Base-by-base conservation (phyloP, 2,888 invertebrate genomes). In the Rhagonycha lutea region DNA sequence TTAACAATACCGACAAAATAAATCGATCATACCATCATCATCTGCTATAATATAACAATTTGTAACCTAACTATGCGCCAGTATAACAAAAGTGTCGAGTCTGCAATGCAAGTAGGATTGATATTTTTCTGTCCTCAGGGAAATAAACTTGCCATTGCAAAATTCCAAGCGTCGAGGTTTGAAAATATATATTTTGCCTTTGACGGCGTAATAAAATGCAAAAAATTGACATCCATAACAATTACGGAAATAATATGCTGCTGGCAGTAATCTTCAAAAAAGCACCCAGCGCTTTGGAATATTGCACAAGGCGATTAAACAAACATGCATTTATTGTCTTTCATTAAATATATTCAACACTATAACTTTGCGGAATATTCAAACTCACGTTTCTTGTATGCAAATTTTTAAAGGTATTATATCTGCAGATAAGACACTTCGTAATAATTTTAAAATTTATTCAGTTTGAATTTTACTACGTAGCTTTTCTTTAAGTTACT, bases 141-240 rank as follows among this genome's bases (percentile, higher is more conserved):
- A 80, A 81, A 81, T 81, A 81, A 81, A 80, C 79, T 76, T 69
- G 69, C 79, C 78, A 78, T 81, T 79, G 78, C 74, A 69, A 74
- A 73, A 76, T 76, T 80, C 74, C 75, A 75, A 14, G 70, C 75
- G 74, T 74, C 14, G 28, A 29, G 32, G 32, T 32, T 68, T 68
- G n/a, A 14, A 68, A 68, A 29, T 68, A 68, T 32, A 68, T 29
- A n/a, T 10, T 14, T 14, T 18, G 28, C 32, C 12, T 68, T 18
- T 32, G 47, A 68, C n/a, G n/a, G 47, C 47, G 5, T n/a, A 68
- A 32, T 10, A 32, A 68, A 32, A 12, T 68, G 47, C 12, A 47
- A 47, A 47, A 47, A 47, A 47, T 47, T 47, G 47, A 47, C 47
- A 47, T 47, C 7, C 7, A n/a, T 47, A 47, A n/a, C 47, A 47